A percentile compares a stretch with the other conserved stretches of the same genome.
These are phyloP conservation scores for Danio tinwini DNA, from an alignment of 2,797 vertebrate genomes.

Conservation along the genomic window DNA sequence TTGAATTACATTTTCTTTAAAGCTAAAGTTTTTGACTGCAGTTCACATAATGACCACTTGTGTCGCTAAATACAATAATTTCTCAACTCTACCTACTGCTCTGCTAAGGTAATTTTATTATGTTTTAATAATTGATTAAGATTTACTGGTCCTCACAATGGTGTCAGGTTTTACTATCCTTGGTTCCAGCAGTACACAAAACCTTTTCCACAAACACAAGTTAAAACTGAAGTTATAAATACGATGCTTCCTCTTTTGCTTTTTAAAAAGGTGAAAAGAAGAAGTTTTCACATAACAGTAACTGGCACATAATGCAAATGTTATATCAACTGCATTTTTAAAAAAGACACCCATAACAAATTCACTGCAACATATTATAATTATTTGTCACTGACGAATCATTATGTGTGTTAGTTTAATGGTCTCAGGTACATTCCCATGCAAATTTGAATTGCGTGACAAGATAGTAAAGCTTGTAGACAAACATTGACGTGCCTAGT, in stretches of 20 bases:
- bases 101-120: too few relatives aligned
- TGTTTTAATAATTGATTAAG: too few relatives aligned
- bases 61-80: too few relatives aligned
- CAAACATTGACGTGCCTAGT: too few relatives aligned
- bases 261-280: background rate
- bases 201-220: background rate
- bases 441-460: too few relatives aligned
- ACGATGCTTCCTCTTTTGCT: slow-evolving; percentile 14
- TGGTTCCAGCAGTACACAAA: background rate
- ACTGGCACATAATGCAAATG: background rate
- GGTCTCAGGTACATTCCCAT: background rate
- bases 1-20: too few relatives aligned
- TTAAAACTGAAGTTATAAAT: slow-evolving; percentile 7
- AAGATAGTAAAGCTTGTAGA: too few relatives aligned
- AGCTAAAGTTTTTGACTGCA: too few relatives aligned
- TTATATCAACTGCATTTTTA: background rate
- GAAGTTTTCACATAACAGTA: background rate
- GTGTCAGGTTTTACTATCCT: background rate
- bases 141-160: background rate
- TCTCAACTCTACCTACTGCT: too few relatives aligned
- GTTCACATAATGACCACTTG: too few relatives aligned
- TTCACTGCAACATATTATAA: background rate
- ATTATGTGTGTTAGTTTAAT: background rate
- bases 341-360: background rate
- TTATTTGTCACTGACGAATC: background rate